These are phyloP conservation scores for Zaprionus inermis DNA, from an alignment of 1,140 invertebrate genomes.

Conservation along the genomic window DNA sequence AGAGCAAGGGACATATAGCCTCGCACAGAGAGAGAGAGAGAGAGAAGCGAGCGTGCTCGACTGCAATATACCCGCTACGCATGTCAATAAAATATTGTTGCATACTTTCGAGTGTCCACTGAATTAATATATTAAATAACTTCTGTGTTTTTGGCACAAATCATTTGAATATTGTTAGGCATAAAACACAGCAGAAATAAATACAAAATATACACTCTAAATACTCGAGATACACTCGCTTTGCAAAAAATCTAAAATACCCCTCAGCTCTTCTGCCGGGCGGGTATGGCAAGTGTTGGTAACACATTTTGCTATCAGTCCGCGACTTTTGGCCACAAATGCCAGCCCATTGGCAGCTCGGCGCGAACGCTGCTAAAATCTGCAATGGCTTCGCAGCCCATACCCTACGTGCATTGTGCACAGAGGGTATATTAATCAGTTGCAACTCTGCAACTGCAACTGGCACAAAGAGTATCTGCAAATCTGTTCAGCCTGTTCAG, in stretches of 20 bases:
- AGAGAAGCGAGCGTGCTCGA: too few relatives aligned
- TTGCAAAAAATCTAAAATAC: not conserved
- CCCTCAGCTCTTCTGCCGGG: not conserved
- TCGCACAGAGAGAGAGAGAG: too few relatives aligned
- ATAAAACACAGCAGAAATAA: too few relatives aligned
- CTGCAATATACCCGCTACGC: too few relatives aligned
- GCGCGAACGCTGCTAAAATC: too few relatives aligned
- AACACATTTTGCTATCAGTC: slow-evolving; percentile 52
- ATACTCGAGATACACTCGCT: too few relatives aligned
- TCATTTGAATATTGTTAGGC: too few relatives aligned
- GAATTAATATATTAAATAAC: too few relatives aligned
- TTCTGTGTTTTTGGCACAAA: too few relatives aligned
- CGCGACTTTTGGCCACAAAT: slow-evolving; percentile 43
- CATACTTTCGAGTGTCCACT: too few relatives aligned
- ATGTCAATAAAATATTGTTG: too few relatives aligned
- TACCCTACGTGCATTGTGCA: not conserved
- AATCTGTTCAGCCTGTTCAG: not conserved
- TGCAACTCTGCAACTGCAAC: not conserved
- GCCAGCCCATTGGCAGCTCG: slow-evolving; percentile 54
- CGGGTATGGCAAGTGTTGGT: slow-evolving; percentile 48
- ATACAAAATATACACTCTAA: too few relatives aligned
- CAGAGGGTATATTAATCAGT: not conserved
- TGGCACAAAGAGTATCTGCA: not conserved
- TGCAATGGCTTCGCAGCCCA: slow-evolving; percentile 21
- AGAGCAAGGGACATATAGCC: not conserved